Evolutionary conservation across 2,113 vertebrate genomes (phyloP), one percentile per base, ranked within the genome.

Genomic region (Ondatra zibethicus): DNA sequence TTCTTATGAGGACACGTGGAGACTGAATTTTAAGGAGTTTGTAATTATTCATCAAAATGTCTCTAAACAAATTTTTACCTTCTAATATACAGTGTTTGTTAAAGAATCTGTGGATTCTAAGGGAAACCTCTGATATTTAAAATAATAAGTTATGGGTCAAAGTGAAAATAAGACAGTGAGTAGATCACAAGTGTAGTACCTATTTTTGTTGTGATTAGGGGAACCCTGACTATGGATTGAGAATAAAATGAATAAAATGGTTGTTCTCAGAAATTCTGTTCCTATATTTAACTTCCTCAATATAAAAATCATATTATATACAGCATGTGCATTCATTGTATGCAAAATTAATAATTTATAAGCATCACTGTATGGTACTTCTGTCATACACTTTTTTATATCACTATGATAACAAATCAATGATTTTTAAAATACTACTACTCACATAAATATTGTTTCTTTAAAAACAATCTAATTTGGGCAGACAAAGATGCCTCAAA

Each of bases 21-120:
- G 87, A 47, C 7, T 93, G 50, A n/a, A 95, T 93, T 95, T 96
- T 92, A 95, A 96, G 95, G 39, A 95, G 70, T 72, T 2, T 7
- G 12, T 75, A 95, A 87, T 96, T 93, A 94, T 93, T 89, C 55
- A 92, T 52, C 5, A 3, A 90, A 63, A 2, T 81, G 88, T 88
- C 27, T 81, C n/a, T n/a, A 94, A 90, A 95, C 16, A 94, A 84
- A 91, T 5, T 90, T 96, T 94, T 86, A n/a, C 19, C 78, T 75
- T 95, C 61, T 72, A 39, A 50, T 91, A 61, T 77, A 61, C 29
- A 88, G 23, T 72, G 0, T 36, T 93, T n/a, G 80, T 92, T 89
- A 96, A 76, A 90, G 17, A 94, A 70, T 78, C 42, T 72, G 39
- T 31, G 2, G 39, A 90, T 76, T 89, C 68, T 96, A 58, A 85